Evolutionary conservation across 2,797 vertebrate species (phyloP).

Genomic region (Nothura maculosa): DNA sequence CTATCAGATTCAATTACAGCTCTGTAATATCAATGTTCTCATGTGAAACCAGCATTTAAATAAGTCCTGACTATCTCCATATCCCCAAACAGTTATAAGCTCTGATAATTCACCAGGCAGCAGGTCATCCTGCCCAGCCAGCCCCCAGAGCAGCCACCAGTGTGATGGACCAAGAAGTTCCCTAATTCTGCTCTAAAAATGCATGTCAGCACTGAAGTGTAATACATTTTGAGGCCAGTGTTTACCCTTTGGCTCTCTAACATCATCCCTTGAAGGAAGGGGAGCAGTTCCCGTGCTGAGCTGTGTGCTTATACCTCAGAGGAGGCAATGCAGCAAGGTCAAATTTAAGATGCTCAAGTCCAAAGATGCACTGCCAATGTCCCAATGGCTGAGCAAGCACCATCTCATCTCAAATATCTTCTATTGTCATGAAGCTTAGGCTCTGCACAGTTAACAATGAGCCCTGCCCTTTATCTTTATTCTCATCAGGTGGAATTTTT

Average conservation of each 20-base stretch:
- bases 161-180: background rate
- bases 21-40: constrained; percentile 65
- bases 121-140: background rate
- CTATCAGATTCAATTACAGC: constrained; percentile 65
- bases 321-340: background rate
- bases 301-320: fast-evolving
- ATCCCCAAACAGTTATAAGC: constrained; percentile 41
- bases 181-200: background rate
- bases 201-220: background rate
- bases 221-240: background rate
- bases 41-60: constrained; percentile 63
- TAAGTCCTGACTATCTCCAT: constrained; percentile 46
- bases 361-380: background rate
- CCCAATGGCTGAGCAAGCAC: background rate
- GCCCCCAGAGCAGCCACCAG: fast-evolving
- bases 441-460: background rate
- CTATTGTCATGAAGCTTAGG: background rate
- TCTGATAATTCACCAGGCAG: constrained; percentile 2
- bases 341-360: background rate
- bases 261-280: background rate
- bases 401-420: background rate
- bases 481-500: background rate
- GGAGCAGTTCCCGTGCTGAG: fast-evolving
- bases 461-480: background rate
- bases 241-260: background rate